Base-by-base conservation (phyloP, 2,797 vertebrate species). In the Schizopygopsis pylzovi region DNA sequence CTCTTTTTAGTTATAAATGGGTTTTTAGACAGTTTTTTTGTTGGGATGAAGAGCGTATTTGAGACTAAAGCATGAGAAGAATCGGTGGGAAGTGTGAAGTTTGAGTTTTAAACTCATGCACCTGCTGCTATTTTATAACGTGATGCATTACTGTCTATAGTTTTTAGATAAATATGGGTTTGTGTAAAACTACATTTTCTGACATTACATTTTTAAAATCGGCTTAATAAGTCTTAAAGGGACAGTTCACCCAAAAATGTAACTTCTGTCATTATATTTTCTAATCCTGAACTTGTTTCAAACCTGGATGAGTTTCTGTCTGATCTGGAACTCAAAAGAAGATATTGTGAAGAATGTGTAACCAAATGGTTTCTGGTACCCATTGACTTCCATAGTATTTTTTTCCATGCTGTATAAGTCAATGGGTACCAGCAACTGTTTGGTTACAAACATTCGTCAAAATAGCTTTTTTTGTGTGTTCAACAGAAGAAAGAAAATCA, bases 101-200 rank as follows among this genome's bases (percentile, higher is more conserved):
- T 82, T 43, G 28, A 68, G 71, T 76, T 86, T 86, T 80, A 90
- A 91, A 90, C 86, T 61, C 59, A 67, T 93, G 94, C 95, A 96
- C 95, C 95, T 96, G 95, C 94, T 94, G 93, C 93, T 91, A 90
- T 94, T 95, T 94, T 95, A 91, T 91, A 92, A 87, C 85, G 90
- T 86, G 89, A 90, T 86, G 81, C 78, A 45, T 87, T 82, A 79
- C 81, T 85, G 81, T 90, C 83, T 71, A 0, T 63, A 54, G 81
- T 76, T 86, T 86, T 61, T 70, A 49, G 18, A 78, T 81, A 68
- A 83, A 88, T 82, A 83, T 84, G 79, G 76, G 49, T 84, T 73
- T 56, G 52, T 54, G 59, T 45, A 79, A 76, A 54, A 54, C 47
- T 54, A 22, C 2, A 54, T 37, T 54, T 37, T 22, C 1, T 28